These are phyloP conservation scores for Yponomeuta plumbellus DNA, from an alignment of 2,888 invertebrate genomes.

Conservation along the genomic window DNA sequence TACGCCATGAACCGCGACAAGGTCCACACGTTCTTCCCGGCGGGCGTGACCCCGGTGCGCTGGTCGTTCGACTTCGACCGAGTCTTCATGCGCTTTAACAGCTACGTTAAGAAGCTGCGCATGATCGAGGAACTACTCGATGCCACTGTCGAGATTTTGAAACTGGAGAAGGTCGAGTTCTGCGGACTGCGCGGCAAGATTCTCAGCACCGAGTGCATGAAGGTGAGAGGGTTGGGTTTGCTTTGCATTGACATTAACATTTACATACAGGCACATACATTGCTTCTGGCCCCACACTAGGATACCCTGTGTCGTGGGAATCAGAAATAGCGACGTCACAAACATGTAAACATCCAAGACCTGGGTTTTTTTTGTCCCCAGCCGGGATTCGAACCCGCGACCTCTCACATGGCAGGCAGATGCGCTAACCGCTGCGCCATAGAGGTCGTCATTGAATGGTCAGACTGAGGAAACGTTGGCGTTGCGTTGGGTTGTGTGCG, in stretches of 20 bases:
- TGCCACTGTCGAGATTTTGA: conserved; percentile 87
- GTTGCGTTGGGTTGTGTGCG: too few species aligned
- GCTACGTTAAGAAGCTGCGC: conserved; percentile 79
- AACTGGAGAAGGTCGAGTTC: conserved; percentile 90
- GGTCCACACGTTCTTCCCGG: conserved; percentile 72
- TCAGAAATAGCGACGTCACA: too few species aligned
- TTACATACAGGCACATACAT: too few species aligned
- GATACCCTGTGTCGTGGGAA: too few species aligned
- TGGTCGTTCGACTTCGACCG: conserved; percentile 87
- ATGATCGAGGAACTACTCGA: conserved; percentile 83
- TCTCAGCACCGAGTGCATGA: conserved; percentile 71
- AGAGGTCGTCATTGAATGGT: too few species aligned
- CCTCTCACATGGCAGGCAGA: too few species aligned
- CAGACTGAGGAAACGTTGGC: not conserved
- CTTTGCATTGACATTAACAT: too few species aligned
- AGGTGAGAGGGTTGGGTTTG: conserved; percentile 34
- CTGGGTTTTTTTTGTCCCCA: too few species aligned
- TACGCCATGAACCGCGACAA: conserved; percentile 74
- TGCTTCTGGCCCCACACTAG: too few species aligned
- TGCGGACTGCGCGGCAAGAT: conserved; percentile 81
- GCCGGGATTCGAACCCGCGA: too few species aligned
- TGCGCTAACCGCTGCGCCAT: too few species aligned
- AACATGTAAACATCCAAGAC: too few species aligned
- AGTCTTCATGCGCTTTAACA: conserved; percentile 81
- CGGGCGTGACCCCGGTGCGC: conserved; percentile 75